Conservation (phyloP, 2,113 vertebrate genomes). For the Fregata magnificens region DNA sequence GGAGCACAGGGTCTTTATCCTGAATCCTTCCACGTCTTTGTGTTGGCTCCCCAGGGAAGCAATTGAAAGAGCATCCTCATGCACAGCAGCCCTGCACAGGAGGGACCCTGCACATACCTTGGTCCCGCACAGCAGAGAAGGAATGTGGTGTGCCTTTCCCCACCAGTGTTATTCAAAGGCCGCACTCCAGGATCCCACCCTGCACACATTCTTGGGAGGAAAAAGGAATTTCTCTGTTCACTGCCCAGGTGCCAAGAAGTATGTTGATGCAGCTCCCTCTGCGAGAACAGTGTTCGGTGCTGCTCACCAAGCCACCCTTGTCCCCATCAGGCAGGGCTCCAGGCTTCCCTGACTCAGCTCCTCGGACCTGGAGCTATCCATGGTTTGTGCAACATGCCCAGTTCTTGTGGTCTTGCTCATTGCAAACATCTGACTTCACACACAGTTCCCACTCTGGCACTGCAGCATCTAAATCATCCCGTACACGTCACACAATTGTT, state of each 20-base stretch:
- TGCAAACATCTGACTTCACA: background rate
- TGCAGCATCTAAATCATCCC: background rate
- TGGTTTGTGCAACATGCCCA: background rate
- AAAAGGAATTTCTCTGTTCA: background rate
- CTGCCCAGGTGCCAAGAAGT: background rate
- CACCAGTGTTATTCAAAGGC: background rate
- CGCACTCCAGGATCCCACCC: background rate
- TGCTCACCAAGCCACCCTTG: background rate
- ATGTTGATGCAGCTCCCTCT: background rate
- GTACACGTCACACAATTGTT: background rate
- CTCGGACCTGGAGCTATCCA: slow-evolving; percentile 1
- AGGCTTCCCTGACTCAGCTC: background rate
- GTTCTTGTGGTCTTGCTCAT: background rate
- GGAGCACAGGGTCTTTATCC: background rate
- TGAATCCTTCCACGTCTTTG: background rate
- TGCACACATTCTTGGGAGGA: background rate
- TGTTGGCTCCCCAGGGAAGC: background rate
- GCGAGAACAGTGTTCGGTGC: background rate
- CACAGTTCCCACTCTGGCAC: background rate
- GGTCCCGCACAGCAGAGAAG: background rate
- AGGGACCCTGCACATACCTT: background rate
- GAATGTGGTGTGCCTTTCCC: background rate
- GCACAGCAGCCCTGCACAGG: background rate
- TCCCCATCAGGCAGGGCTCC: background rate
- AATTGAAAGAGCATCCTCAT: background rate